These are phyloP conservation scores for Nasonovia ribisnigri DNA, from an alignment of 2,888 invertebrate genomes.

Conservation along the genomic window DNA sequence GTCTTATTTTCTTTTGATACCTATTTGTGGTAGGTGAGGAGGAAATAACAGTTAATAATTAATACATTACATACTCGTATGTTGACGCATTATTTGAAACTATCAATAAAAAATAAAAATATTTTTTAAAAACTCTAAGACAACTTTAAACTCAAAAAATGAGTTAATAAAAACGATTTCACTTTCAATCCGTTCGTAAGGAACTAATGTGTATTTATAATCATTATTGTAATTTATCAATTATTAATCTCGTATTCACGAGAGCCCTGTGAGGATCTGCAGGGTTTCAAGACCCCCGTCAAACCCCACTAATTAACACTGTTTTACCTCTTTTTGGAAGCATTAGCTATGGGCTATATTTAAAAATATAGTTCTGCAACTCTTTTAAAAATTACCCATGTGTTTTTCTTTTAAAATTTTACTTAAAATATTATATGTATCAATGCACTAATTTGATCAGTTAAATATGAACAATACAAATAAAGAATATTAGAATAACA, in stretches of 20 bases:
- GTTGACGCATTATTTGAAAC: neutral
- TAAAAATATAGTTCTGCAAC: neutral
- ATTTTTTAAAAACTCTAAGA: neutral
- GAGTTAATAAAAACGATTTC: neutral
- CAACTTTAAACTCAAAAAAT: neutral
- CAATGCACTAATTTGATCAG: neutral
- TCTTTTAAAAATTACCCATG: neutral
- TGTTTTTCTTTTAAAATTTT: neutral
- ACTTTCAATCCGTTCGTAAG: neutral
- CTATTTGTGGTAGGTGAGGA: neutral
- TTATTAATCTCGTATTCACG: neutral
- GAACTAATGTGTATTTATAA: neutral
- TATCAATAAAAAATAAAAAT: neutral
- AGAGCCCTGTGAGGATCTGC: neutral
- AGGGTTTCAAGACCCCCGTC: neutral
- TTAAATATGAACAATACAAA: neutral
- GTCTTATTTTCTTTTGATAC: neutral
- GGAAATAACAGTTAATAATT: neutral
- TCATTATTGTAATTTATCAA: neutral
- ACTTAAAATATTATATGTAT: neutral
- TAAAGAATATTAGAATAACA: conserved; percentile 2
- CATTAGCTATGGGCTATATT: neutral
- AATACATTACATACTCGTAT: neutral
- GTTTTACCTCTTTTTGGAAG: neutral
- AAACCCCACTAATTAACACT: no score